Evolutionary conservation across 1,140 invertebrate genomes (phyloP).

Genomic region (Thaumetopoea pityocampa): DNA sequence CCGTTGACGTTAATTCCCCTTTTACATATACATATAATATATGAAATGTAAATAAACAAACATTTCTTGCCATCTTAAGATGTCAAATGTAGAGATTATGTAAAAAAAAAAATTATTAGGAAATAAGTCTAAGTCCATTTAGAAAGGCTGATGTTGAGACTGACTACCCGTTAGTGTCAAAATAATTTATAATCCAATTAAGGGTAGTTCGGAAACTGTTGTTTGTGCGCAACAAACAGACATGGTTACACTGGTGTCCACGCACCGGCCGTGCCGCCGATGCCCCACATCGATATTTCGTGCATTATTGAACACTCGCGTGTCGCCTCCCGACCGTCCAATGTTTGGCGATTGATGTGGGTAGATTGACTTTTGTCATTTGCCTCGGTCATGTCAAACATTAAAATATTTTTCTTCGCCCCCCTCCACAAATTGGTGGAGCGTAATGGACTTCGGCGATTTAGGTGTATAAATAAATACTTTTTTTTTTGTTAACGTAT

Average conservation of each 20-base stretch:
- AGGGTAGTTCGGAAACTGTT: no score
- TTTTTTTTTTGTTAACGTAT: slow-evolving; percentile 37
- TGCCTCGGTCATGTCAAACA: slow-evolving; percentile 66
- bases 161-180: no score
- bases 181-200: no score
- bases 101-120: no score
- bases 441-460: slow-evolving; percentile 65
- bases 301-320: slow-evolving; percentile 74
- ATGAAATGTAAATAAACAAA: no score
- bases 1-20: no score
- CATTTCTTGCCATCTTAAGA: no score
- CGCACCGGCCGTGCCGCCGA: slow-evolving; percentile 46
- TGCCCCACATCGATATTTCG: slow-evolving; percentile 71
- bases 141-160: no score
- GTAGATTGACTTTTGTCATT: slow-evolving; percentile 75
- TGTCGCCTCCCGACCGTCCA: slow-evolving; percentile 69
- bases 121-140: no score
- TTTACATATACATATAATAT: no score
- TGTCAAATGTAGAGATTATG: no score
- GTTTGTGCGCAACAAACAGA: no score
- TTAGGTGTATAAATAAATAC: slow-evolving; percentile 46
- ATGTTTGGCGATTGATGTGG: slow-evolving; percentile 75
- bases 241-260: slow-evolving; percentile 33
- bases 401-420: slow-evolving; percentile 68
- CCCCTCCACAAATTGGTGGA: slow-evolving; percentile 61